Evolutionary conservation across 1,140 invertebrate species (phyloP), one percentile per base, ranked within the genome.

Genomic region (Zaprionus davidi): DNA sequence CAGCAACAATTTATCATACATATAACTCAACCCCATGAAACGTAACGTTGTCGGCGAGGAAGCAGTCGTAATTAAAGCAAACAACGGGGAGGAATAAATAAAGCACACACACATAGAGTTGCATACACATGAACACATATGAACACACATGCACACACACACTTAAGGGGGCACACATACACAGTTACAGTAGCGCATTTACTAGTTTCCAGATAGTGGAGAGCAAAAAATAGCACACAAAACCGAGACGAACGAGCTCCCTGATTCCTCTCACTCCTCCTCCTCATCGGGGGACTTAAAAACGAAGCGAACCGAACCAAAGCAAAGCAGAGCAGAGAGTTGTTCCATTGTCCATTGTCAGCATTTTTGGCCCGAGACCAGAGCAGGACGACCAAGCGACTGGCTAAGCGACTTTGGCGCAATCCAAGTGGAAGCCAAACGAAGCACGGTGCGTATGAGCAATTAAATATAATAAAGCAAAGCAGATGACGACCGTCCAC

Each of bases 11-110:
- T 82, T 80, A 84, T 84, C 81, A 82, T 79, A 79, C 69, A 79
- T 77, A 79, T 79, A 84, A 82, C 82, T 83, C 69, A 79, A 65
- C 67, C 57, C 63, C 66, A 62, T 67, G 66, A 46, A 70, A 31
- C 41, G 56, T 63, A 38, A 58, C 58, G 60, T 34, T 44, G 38
- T 38, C 64, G 49, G 67, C 57, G 38, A 28, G 46, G 64, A 77
- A 68, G 59, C 72, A 82, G 73, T 73, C 71, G 81, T 78, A 84
- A 84, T 84, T 84, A 84, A 84, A 84, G 77, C 81, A 84, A 83
- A 84, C 77, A 79, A 79, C 66, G 60, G 20, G 58, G 51, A 51
- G 41, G 60, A 68, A 78, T 77, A 77, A 73, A 73, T 68, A 77
- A 77, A 26, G 46, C 31, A 41, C 17, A 41, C 53, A 55, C 12